Evolutionary conservation across 2,888 invertebrate genomes (phyloP), one percentile per base, ranked within the genome.

Genomic region (Spialia ferax): DNA sequence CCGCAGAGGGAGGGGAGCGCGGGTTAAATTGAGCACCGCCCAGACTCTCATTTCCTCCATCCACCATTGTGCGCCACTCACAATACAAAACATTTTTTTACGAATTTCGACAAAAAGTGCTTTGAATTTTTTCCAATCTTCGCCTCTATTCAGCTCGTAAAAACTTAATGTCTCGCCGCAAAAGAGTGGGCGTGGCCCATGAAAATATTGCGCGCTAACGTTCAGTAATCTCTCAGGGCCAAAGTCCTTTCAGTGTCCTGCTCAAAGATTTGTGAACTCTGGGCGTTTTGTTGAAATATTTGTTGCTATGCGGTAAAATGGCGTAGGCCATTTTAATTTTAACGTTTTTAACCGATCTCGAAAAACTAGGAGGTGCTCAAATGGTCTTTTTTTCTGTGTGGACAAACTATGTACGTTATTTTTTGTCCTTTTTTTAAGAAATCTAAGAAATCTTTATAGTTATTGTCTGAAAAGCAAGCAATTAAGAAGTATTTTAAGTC

Each of bases 91-190:
- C 90, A 92, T 90, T 91, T 91, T 91, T 81, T 82, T 88, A 88
- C 86, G 85, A 91, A 91, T 91, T 92, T 89, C 89, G 83, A 91
- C 91, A 89, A 91, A 91, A 91, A 91, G 84, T 84, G 88, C 90
- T 92, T 91, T 91, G 91, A 91, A 91, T 89, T 90, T 88, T 90
- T 91, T 88, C 91, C 91, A 92, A 93, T 93, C 89, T 91, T 89
- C 88, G 88, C 88, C 81, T 89, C 89, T 81, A 89, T 92, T 92
- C 91, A 88, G 82, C 80, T 83, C 83, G 86, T 84, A 84, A 83
- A 88, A 88, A 86, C 86, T 88, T 89, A 89, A 91, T 89, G 90
- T 91, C 88, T 89, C 82, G 73, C 79, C 77, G 83, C 82, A 80
- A 84, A 81, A 83, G 82, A 80, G 81, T 79, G 77, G 85, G 86